These are phyloP conservation scores for Nautilus pompilius DNA, from an alignment of 1,140 invertebrate genomes.

Conservation along the genomic window DNA sequence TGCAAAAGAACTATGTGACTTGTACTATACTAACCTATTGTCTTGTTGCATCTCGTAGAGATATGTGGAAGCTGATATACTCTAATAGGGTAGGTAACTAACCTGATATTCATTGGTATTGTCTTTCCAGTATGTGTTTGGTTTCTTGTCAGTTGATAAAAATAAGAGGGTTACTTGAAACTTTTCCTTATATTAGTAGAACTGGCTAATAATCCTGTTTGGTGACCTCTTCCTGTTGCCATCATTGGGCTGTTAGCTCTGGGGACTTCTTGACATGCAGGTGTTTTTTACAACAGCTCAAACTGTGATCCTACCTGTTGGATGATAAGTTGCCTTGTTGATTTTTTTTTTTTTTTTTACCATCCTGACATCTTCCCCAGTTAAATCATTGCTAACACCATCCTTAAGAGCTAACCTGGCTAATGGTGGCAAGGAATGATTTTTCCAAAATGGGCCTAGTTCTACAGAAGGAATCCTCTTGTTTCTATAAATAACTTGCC, in stretches of 20 bases:
- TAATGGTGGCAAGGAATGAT: too few species aligned
- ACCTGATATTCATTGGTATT: not conserved
- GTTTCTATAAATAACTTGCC: too few species aligned
- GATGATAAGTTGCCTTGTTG: too few species aligned
- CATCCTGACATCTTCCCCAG: too few species aligned
- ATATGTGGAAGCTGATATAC: constrained; percentile 29
- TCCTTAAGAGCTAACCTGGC: too few species aligned
- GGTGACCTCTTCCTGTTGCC: not conserved
- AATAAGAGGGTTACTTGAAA: not conserved
- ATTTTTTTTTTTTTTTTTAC: too few species aligned
- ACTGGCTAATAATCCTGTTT: constrained; percentile 4
- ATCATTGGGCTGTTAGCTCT: not conserved
- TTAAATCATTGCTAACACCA: too few species aligned
- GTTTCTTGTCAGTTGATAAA: not conserved
- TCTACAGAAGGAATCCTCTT: too few species aligned
- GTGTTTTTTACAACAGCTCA: too few species aligned
- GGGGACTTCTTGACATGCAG: not conserved
- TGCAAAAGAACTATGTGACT: too few species aligned
- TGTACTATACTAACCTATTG: not conserved
- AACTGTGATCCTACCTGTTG: too few species aligned
- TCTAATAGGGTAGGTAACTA: constrained; percentile 26
- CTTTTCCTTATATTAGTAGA: not conserved
- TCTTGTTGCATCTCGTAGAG: constrained; percentile 11
- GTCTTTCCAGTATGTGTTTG: not conserved
- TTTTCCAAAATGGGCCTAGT: too few species aligned